Evolutionary conservation across 2,113 vertebrate genomes (phyloP).

Genomic region (Bubo scandiacus): DNA sequence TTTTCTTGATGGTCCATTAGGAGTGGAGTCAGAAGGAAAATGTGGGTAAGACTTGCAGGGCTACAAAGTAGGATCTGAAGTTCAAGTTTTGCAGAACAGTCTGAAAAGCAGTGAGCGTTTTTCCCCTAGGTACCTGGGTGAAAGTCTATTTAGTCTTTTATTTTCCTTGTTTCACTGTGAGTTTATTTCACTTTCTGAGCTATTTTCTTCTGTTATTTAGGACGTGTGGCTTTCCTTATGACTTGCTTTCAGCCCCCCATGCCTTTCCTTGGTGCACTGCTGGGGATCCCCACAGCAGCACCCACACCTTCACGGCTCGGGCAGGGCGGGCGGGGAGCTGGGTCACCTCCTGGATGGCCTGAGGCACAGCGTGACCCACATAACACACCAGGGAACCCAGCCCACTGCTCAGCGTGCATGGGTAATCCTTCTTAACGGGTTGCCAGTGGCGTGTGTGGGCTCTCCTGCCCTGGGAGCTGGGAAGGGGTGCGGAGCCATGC

Average conservation of each 20-base stretch:
- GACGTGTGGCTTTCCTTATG: accelerated
- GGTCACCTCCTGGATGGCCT: no score
- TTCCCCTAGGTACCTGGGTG: no score
- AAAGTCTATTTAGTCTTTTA: not conserved
- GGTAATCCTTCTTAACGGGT: accelerated
- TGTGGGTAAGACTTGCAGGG: not conserved
- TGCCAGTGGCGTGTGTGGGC: accelerated
- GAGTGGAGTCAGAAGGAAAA: not conserved
- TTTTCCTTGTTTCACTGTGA: not conserved
- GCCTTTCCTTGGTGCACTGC: not conserved
- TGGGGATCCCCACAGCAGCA: not conserved
- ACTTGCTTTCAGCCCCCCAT: accelerated
- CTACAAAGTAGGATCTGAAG: not conserved
- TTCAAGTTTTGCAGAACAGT: not conserved
- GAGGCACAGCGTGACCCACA: no score
- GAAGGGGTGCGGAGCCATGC: accelerated
- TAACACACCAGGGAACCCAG: not conserved
- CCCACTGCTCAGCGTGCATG: accelerated
- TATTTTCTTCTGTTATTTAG: not conserved
- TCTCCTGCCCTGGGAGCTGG: not conserved
- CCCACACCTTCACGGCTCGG: accelerated
- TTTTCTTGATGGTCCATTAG: no score
- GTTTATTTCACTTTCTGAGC: no score
- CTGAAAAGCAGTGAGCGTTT: not conserved
- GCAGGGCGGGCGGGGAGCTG: accelerated